phyloP scores from a whole-genome alignment of 2,797 vertebrate species.

The Oreochromis grahami region DNA sequence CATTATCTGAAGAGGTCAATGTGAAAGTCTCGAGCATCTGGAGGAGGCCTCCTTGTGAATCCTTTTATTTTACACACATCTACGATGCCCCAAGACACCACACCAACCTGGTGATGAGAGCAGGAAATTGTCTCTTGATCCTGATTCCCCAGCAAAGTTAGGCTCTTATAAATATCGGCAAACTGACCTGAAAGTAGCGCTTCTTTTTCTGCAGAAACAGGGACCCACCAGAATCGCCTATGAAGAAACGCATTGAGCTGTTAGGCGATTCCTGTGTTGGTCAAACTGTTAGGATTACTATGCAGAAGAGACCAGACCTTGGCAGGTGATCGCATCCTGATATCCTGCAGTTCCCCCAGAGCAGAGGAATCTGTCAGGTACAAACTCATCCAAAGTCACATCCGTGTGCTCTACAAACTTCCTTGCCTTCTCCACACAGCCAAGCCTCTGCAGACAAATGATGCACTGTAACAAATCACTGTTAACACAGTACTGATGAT shows the following conservation, averaged over 20 bases:
- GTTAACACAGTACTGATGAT: not conserved
- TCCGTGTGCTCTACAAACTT: conserved; percentile 22
- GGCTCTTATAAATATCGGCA: not conserved
- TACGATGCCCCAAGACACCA: conserved; percentile 74
- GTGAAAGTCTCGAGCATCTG: conserved; percentile 74
- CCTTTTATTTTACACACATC: not conserved
- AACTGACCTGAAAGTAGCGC: conserved; percentile 74
- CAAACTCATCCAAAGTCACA: conserved; percentile 66
- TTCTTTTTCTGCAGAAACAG: conserved; percentile 70
- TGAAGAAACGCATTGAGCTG: not conserved
- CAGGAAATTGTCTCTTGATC: not conserved
- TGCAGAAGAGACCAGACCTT: conserved; percentile 53
- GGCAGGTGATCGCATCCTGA: conserved; percentile 53
- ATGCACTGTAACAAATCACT: not conserved
- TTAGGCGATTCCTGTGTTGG: not conserved
- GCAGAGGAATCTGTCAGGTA: conserved; percentile 70
- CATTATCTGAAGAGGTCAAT: conserved; percentile 71
- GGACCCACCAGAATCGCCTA: conserved; percentile 78
- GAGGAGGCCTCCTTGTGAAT: not conserved
- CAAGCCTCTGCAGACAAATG: conserved; percentile 54
- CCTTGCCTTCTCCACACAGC: conserved; percentile 63
- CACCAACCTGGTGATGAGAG: conserved; percentile 58
- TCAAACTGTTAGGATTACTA: not conserved
- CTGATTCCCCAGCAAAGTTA: not conserved
- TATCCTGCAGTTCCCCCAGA: conserved; percentile 55